Conservation (phyloP, 2,797 vertebrate genomes). For the Dendrocincla tyrannina region DNA sequence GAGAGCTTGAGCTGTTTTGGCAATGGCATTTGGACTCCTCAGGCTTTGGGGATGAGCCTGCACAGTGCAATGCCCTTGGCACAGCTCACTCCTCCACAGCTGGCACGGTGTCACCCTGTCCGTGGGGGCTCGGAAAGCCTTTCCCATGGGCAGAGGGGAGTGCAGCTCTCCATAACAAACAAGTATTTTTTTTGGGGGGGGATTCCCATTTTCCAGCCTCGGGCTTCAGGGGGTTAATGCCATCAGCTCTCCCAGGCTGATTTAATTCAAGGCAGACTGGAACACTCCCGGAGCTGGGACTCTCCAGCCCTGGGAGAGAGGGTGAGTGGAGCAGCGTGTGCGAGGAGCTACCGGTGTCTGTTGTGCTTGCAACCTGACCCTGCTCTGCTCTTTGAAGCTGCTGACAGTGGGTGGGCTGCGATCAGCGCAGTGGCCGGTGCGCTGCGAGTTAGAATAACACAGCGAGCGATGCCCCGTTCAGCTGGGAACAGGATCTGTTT, state of each 20-base stretch:
- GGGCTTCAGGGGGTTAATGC: background rate
- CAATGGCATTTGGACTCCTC: background rate
- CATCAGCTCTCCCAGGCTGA: background rate
- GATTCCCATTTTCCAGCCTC: background rate
- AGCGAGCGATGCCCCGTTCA: background rate
- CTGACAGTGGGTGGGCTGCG: conserved; percentile 63
- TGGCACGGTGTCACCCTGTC: background rate
- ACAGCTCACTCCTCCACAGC: background rate
- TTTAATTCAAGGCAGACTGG: conserved; percentile 41
- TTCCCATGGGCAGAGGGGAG: accelerated
- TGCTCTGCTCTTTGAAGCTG: conserved; percentile 26
- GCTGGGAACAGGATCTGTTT: background rate
- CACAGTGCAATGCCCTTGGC: background rate
- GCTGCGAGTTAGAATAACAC: background rate
- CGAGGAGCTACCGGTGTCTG: conserved; percentile 26
- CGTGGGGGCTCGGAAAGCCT: background rate
- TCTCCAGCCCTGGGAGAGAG: background rate
- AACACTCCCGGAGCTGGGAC: conserved; percentile 16
- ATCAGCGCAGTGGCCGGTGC: background rate
- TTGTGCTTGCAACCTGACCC: conserved; percentile 48
- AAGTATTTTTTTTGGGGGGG: accelerated
- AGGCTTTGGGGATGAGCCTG: background rate
- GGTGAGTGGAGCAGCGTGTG: background rate
- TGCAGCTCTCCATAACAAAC: background rate
- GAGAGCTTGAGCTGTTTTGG: background rate